phyloP scores from a whole-genome alignment of 2,888 invertebrate genomes.

The Nomada ferruginata region DNA sequence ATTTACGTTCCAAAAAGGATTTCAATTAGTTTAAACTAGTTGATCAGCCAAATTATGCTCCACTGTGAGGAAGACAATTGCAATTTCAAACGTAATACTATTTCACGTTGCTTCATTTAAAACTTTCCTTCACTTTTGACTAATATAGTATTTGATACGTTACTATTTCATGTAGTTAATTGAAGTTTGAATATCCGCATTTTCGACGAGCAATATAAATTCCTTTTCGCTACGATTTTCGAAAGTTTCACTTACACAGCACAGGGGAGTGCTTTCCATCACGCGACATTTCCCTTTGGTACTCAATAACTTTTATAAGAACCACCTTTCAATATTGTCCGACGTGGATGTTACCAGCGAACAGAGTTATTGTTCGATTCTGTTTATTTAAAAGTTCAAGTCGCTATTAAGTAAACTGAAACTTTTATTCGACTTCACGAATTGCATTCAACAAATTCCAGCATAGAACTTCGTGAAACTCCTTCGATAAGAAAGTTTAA shows the following conservation, averaged over 20 bases:
- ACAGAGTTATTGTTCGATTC: not conserved
- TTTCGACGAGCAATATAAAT: too few relatives aligned
- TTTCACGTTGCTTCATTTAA: too few relatives aligned
- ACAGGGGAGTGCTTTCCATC: not conserved
- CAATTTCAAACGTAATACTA: too few relatives aligned
- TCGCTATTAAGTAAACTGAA: conserved; percentile 9
- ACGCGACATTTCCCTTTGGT: not conserved
- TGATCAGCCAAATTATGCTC: too few relatives aligned
- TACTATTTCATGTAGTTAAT: too few relatives aligned
- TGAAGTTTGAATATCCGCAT: too few relatives aligned
- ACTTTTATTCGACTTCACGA: conserved; percentile 25
- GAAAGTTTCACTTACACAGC: not conserved
- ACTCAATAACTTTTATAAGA: not conserved
- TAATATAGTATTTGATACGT: too few relatives aligned
- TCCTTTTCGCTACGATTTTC: not conserved
- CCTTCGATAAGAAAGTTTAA: conserved; percentile 35
- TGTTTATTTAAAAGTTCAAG: conserved; percentile 34
- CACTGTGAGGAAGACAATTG: too few relatives aligned
- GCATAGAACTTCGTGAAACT: conserved; percentile 9
- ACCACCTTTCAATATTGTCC: not conserved
- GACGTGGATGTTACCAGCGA: not conserved
- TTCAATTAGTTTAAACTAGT: too few relatives aligned
- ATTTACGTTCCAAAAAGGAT: too few relatives aligned
- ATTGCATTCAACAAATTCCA: conserved; percentile 35
- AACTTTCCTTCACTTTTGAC: too few relatives aligned